A percentile compares a stretch with the other conserved stretches of the same genome.
Conservation (phyloP, 2,113 vertebrate genomes). For the Beaufortia kweichowensis region DNA sequence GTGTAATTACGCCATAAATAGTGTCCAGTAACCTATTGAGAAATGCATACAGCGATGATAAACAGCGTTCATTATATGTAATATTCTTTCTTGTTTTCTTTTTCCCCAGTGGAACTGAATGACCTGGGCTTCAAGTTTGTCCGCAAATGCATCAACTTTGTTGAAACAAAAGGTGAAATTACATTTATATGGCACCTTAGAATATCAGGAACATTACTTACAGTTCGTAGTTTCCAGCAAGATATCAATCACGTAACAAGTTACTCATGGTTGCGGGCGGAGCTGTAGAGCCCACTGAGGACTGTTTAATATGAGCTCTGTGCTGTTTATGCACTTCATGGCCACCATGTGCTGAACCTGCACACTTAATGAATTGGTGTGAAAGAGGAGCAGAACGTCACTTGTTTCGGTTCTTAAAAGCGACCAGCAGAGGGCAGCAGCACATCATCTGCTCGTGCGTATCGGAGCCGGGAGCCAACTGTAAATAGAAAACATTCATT, state of each 20-base stretch:
- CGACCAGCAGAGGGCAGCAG: conserved; percentile 39
- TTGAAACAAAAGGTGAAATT: conserved; percentile 87
- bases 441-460: background rate
- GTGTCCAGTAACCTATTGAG: conserved; percentile 13
- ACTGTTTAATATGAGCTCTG: background rate
- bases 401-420: background rate
- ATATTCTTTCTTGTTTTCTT: conserved; percentile 1
- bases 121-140: conserved; percentile 95
- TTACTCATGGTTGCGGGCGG: background rate
- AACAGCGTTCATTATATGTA: conserved; percentile 2
- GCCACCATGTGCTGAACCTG: conserved; percentile 17
- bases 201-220: background rate
- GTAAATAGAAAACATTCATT: conserved; percentile 20
- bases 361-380: background rate
- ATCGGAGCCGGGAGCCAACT: background rate
- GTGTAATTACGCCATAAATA: conserved; percentile 23
- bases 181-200: background rate
- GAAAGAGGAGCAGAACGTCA: background rate
- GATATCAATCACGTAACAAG: background rate
- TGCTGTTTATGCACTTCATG: conserved; percentile 1
- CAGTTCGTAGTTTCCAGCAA: background rate
- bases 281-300: background rate
- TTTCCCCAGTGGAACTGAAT: conserved; percentile 88
- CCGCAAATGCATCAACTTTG: conserved; percentile 89
- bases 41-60: background rate